These are phyloP conservation scores for Chelmon rostratus DNA, from an alignment of 2,797 vertebrate species.

Conservation along the genomic window DNA sequence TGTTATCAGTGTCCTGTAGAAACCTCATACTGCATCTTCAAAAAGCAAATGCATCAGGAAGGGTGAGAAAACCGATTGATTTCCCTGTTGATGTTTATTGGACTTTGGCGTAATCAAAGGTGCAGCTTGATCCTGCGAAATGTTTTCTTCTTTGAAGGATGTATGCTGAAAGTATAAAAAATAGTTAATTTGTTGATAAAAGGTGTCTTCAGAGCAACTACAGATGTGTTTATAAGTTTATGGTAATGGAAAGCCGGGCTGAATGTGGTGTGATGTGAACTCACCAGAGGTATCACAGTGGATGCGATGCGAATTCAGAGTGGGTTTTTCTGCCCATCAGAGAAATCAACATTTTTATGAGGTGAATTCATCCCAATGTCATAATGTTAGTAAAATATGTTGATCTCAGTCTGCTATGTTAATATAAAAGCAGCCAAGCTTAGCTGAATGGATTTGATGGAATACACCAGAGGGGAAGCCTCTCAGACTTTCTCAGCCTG, in stretches of 20 bases:
- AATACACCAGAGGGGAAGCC: constrained; percentile 54
- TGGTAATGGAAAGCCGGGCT: constrained; percentile 58
- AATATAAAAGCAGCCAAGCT: constrained; percentile 70
- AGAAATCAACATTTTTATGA: constrained; percentile 78
- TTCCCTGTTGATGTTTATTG: constrained; percentile 59
- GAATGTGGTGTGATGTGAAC: constrained; percentile 51
- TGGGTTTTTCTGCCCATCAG: constrained; percentile 60
- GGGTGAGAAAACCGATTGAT: constrained; percentile 51
- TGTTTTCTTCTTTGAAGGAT: constrained; percentile 26
- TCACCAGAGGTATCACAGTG: constrained; percentile 41
- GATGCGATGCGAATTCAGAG: constrained; percentile 53
- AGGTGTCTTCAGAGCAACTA: constrained; percentile 44
- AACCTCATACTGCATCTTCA: constrained; percentile 37
- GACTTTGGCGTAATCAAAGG: constrained; percentile 43
- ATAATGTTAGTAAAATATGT: constrained; percentile 73
- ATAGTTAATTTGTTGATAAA: constrained; percentile 56
- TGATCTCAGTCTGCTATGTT: constrained; percentile 71
- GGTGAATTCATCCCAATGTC: constrained; percentile 66
- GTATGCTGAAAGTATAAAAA: constrained; percentile 31
- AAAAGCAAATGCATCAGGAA: constrained; percentile 35
- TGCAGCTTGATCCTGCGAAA: constrained; percentile 37
- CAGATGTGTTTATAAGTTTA: constrained; percentile 64
- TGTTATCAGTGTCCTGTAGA: constrained; percentile 52
- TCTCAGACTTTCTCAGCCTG: constrained; percentile 40
- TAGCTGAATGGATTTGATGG: constrained; percentile 74